These are phyloP conservation scores for Miichthys miiuy DNA, from an alignment of 2,797 vertebrate species.

Conservation along the genomic window DNA sequence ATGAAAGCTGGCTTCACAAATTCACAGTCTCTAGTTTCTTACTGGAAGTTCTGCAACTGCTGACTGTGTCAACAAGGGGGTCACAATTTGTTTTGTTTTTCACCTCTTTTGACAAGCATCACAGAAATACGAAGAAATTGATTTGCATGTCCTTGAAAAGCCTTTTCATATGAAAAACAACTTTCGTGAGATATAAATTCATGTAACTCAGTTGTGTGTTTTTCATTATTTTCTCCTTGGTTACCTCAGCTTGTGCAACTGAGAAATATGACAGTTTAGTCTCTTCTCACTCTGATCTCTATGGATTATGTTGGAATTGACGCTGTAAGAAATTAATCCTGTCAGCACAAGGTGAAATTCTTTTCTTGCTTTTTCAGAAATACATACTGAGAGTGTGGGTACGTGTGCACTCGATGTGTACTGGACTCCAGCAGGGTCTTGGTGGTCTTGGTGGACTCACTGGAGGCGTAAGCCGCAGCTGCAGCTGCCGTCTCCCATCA, in stretches of 20 bases:
- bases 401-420: background rate
- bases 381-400: slow-evolving; percentile 7
- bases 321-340: slow-evolving; percentile 37
- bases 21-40: slow-evolving; percentile 31
- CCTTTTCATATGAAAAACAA: background rate
- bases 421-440: slow-evolving; percentile 56
- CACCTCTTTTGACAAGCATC: slow-evolving; percentile 16
- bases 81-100: slow-evolving; percentile 1
- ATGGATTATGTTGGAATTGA: slow-evolving; percentile 40
- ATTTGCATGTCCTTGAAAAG: slow-evolving; percentile 37
- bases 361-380: slow-evolving; percentile 30
- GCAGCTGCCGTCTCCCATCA: slow-evolving; percentile 67
- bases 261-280: slow-evolving; percentile 12
- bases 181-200: background rate
- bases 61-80: background rate
- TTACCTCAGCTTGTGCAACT: background rate
- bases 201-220: background rate
- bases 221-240: slow-evolving; percentile 26
- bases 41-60: slow-evolving; percentile 6
- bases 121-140: background rate
- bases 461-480: slow-evolving; percentile 73
- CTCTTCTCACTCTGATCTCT: slow-evolving; percentile 29
- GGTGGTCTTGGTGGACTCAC: slow-evolving; percentile 55
- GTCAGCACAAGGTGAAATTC: slow-evolving; percentile 28
- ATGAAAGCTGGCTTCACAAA: slow-evolving; percentile 41